Conservation (phyloP, 2,888 invertebrate genomes). For the Oligia strigilis region DNA sequence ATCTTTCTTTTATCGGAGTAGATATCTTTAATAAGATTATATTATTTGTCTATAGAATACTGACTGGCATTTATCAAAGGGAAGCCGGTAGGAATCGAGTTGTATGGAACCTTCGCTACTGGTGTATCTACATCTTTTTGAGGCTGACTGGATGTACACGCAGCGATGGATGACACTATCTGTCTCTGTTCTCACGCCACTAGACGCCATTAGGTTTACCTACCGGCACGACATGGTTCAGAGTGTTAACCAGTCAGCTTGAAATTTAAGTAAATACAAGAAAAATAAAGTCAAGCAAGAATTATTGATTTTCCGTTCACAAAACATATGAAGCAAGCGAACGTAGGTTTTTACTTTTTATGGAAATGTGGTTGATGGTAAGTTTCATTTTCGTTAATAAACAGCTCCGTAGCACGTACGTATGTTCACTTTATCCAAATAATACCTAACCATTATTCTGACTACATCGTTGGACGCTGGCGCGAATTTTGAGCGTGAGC, state of each 20-base stretch:
- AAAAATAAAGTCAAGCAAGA: background rate
- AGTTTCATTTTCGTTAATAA: background rate
- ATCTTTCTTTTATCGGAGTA: too few species aligned
- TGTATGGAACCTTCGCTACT: too few species aligned
- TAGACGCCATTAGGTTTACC: constrained; percentile 29
- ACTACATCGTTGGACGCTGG: background rate
- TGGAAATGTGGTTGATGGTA: background rate
- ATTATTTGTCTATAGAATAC: too few species aligned
- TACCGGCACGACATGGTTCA: constrained; percentile 9
- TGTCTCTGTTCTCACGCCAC: constrained; percentile 29
- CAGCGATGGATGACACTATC: constrained; percentile 35
- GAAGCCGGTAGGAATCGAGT: too few species aligned
- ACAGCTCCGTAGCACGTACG: background rate
- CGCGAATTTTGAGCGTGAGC: background rate
- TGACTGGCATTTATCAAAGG: too few species aligned
- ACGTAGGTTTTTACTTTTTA: background rate
- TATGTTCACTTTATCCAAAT: background rate
- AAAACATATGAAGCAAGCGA: background rate
- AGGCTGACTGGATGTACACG: constrained; percentile 8
- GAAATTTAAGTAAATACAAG: background rate
- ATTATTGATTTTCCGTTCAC: background rate
- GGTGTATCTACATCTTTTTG: background rate
- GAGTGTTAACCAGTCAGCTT: constrained; percentile 18
- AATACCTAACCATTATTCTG: background rate
- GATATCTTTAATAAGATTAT: too few species aligned